Evolutionary conservation across 2,888 invertebrate species (phyloP).

Genomic region (Eucera pruinosa): DNA sequence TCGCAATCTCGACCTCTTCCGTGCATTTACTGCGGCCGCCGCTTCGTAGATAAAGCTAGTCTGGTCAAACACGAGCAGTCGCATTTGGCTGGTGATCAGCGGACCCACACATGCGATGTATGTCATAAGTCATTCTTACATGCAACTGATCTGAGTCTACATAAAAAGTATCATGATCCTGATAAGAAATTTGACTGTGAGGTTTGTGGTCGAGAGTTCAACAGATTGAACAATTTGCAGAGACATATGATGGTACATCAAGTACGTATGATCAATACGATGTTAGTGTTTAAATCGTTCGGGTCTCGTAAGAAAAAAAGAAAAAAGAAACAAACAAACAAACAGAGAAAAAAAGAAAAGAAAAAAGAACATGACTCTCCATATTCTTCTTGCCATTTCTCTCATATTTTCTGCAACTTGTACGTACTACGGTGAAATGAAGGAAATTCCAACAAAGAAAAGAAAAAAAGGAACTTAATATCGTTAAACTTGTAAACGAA

Average conservation of each 20-base stretch:
- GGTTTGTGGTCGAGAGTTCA: slow-evolving; percentile 83
- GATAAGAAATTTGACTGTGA: slow-evolving; percentile 84
- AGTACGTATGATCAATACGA: slow-evolving; percentile 73
- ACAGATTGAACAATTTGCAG: slow-evolving; percentile 83
- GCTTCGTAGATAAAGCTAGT: slow-evolving; percentile 83
- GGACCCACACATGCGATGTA: slow-evolving; percentile 84
- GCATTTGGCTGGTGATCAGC: slow-evolving; percentile 82
- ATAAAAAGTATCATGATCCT: slow-evolving; percentile 84
- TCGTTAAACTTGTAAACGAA: too few species aligned
- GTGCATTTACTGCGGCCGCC: slow-evolving; percentile 83
- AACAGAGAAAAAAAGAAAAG: too few species aligned
- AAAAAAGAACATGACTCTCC: background rate
- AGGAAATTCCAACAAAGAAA: slow-evolving; percentile 23
- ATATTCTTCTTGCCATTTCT: slow-evolving; percentile 51
- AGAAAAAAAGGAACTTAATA: background rate
- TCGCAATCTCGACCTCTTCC: slow-evolving; percentile 82
- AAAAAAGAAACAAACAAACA: too few species aligned
- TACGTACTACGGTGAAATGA: slow-evolving; percentile 43
- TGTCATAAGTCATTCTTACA: slow-evolving; percentile 86
- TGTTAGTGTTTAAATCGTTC: slow-evolving; percentile 51
- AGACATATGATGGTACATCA: slow-evolving; percentile 84
- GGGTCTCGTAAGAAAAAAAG: slow-evolving; percentile 31
- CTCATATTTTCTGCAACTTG: slow-evolving; percentile 65
- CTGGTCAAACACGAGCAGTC: slow-evolving; percentile 84
- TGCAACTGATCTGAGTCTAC: slow-evolving; percentile 84